Evolutionary conservation across 1,140 invertebrate species (phyloP).

Genomic region (Caenorhabditis inopinata): DNA sequence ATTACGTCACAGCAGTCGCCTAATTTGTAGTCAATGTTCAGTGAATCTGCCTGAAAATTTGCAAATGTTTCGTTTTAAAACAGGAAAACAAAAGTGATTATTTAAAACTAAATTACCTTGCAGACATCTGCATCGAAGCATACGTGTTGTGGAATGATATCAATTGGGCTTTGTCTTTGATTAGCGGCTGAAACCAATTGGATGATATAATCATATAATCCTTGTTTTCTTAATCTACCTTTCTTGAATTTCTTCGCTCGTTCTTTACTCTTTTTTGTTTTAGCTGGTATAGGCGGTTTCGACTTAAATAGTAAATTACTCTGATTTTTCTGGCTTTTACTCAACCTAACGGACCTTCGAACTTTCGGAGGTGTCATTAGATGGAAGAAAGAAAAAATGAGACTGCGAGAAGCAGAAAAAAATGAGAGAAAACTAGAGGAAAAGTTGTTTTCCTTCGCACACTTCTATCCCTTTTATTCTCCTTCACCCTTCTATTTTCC

Average conservation of each 20-base stretch:
- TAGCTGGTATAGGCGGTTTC: neutral
- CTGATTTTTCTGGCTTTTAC: neutral
- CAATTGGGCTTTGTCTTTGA: conserved; percentile 46
- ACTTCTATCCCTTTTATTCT: conserved; percentile 1
- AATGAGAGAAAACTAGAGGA: neutral
- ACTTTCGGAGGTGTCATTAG: neutral
- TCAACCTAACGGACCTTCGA: neutral
- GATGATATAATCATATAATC: neutral
- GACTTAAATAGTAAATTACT: neutral
- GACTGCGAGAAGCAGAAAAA: neutral
- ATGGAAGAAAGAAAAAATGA: neutral
- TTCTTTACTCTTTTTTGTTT: neutral
- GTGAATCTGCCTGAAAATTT: conserved; percentile 25
- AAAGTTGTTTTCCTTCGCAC: conserved; percentile 24
- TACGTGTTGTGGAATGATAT: conserved; percentile 38
- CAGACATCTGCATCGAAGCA: conserved; percentile 22
- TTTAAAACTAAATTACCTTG: conserved; percentile 23
- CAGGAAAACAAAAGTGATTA: neutral
- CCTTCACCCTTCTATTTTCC: neutral
- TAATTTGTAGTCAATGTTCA: conserved; percentile 38
- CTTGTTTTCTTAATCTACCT: neutral
- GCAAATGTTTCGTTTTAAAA: neutral
- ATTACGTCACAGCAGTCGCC: conserved; percentile 45
- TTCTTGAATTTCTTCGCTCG: neutral
- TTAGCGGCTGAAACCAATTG: neutral